phyloP scores from a whole-genome alignment of 2,113 vertebrate species.

The Misgurnus anguillicaudatus region DNA sequence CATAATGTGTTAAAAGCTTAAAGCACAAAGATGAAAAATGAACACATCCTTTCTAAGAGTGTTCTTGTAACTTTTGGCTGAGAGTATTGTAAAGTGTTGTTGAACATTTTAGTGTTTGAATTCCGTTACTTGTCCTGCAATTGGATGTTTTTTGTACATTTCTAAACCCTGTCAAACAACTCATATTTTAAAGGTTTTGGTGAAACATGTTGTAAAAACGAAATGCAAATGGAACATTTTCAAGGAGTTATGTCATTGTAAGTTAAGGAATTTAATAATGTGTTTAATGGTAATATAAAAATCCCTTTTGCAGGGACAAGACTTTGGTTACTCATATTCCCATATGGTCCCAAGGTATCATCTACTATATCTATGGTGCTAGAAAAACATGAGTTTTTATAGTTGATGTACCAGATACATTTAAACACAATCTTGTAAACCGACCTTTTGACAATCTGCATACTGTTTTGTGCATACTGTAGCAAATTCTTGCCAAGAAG shows the following conservation, averaged over 20 bases:
- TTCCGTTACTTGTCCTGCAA: background rate
- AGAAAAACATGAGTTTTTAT: constrained; percentile 24
- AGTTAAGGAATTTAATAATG: constrained; percentile 56
- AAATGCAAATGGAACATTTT: constrained; percentile 66
- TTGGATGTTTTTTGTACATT: constrained; percentile 35
- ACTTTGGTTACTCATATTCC: constrained; percentile 29
- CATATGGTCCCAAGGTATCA: constrained; percentile 9
- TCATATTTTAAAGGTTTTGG: constrained; percentile 65
- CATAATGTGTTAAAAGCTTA: too few relatives aligned
- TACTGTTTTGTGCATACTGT: background rate
- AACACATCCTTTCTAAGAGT: too few relatives aligned
- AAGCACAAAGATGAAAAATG: too few relatives aligned
- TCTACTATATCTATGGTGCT: constrained; percentile 1
- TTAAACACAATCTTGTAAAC: background rate
- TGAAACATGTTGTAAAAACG: constrained; percentile 66
- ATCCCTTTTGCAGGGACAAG: constrained; percentile 45
- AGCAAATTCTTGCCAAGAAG: background rate
- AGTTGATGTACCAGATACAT: background rate
- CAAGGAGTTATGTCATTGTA: constrained; percentile 62
- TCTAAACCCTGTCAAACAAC: constrained; percentile 65
- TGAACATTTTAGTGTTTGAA: background rate
- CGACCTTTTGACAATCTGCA: background rate
- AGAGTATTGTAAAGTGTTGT: too few relatives aligned
- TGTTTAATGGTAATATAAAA: constrained; percentile 55
- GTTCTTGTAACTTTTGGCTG: too few relatives aligned